phyloP scores from a whole-genome alignment of 2,113 vertebrate species.

The Rafetus swinhoei region DNA sequence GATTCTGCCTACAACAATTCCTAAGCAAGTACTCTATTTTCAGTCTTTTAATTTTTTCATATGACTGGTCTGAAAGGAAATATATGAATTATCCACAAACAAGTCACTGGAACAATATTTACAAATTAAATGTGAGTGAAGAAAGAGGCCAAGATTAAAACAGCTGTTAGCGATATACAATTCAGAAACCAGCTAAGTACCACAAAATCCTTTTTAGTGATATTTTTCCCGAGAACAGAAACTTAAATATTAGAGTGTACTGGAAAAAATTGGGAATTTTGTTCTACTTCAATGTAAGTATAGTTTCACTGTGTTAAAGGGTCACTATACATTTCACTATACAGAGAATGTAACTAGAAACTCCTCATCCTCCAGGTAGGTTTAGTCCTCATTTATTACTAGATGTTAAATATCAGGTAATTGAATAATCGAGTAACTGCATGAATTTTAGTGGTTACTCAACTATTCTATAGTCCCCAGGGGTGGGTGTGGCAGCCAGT shows the following conservation, averaged over 20 bases:
- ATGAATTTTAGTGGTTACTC: too few species aligned
- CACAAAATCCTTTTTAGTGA: neutral
- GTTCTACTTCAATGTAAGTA: neutral
- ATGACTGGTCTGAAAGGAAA: neutral
- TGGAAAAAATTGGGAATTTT: neutral
- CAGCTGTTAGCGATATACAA: neutral
- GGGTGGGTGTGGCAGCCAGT: too few species aligned
- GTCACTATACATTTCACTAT: neutral
- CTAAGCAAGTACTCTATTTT: neutral
- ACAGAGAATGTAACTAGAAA: neutral
- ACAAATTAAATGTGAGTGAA: conserved; percentile 6
- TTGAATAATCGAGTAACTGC: too few species aligned
- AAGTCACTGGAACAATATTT: neutral
- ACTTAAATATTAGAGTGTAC: neutral
- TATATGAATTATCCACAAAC: neutral
- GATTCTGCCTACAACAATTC: neutral
- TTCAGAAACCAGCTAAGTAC: neutral
- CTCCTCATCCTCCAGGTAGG: neutral
- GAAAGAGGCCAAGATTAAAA: neutral
- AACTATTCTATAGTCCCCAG: too few species aligned
- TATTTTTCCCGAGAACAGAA: neutral
- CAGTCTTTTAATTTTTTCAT: neutral
- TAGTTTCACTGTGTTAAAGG: neutral
- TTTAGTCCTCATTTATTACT: neutral
- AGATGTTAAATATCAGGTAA: too few species aligned